A percentile compares a stretch with the other conserved stretches of the same genome.
Evolutionary conservation across 2,797 vertebrate species (phyloP).

Genomic region (Brachymystax lenok): DNA sequence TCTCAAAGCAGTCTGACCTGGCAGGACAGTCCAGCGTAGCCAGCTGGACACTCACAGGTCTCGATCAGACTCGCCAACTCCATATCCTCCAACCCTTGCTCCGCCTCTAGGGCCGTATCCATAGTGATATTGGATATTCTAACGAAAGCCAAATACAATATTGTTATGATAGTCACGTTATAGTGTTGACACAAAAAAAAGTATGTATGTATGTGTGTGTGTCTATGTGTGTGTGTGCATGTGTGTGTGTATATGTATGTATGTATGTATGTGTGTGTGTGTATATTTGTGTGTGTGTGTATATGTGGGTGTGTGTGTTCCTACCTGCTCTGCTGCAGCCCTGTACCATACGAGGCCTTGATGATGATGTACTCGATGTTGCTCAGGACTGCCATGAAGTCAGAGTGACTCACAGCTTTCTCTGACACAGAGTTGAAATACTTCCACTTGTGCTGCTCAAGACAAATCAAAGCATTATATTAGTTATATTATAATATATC

Average conservation of each 20-base stretch:
- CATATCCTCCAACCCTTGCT: slow-evolving; percentile 48
- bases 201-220: slow-evolving; percentile 4
- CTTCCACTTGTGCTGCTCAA: slow-evolving; percentile 85
- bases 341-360: slow-evolving; percentile 88
- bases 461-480: slow-evolving; percentile 60
- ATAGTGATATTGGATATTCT: slow-evolving; percentile 93
- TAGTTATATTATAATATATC: neutral
- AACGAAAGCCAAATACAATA: neutral
- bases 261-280: neutral
- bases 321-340: slow-evolving; percentile 91
- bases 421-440: slow-evolving; percentile 92
- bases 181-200: too few species aligned
- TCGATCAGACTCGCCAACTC: slow-evolving; percentile 79
- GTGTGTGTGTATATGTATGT: neutral
- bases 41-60: slow-evolving; percentile 85
- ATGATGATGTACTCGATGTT: slow-evolving; percentile 87
- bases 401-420: slow-evolving; percentile 77
- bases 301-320: neutral
- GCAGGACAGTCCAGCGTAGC: slow-evolving; percentile 88
- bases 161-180: neutral
- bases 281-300: slow-evolving; percentile 1
- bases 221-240: rapidly evolving
- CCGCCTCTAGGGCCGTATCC: slow-evolving; percentile 80
- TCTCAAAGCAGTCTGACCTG: slow-evolving; percentile 77
- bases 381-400: slow-evolving; percentile 90